phyloP scores from a whole-genome alignment of 2,888 invertebrate genomes.

The Oxytorus armatus region DNA sequence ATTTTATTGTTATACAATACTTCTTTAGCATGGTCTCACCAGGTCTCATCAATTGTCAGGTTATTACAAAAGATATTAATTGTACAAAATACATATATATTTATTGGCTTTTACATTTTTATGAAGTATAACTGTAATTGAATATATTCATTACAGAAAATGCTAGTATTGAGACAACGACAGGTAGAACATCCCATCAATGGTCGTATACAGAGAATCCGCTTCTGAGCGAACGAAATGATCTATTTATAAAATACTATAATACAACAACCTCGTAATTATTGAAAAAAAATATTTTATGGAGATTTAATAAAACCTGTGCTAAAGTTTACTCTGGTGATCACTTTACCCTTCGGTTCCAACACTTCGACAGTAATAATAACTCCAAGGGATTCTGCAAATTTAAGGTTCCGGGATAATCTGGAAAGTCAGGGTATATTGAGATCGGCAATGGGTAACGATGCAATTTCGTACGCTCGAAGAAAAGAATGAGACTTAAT shows the following conservation, averaged over 20 bases:
- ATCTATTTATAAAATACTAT: not conserved
- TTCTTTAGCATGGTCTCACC: not conserved
- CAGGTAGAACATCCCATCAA: not conserved
- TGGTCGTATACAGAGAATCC: slow-evolving; percentile 7
- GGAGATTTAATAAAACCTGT: not conserved
- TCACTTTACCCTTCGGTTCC: not conserved
- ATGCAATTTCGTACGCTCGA: too few relatives aligned
- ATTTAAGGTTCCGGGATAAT: too few relatives aligned
- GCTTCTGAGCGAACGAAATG: not conserved
- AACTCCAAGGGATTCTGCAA: too few relatives aligned
- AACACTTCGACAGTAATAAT: too few relatives aligned
- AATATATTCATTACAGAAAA: slow-evolving; percentile 14
- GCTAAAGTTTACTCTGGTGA: not conserved
- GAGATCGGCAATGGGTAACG: slow-evolving; percentile 8
- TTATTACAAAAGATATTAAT: slow-evolving; percentile 24
- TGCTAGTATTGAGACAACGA: not conserved
- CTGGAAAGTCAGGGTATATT: not conserved
- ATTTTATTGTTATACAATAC: not conserved
- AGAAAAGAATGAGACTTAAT: too few relatives aligned
- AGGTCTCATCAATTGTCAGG: slow-evolving; percentile 7
- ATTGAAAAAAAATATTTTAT: too few relatives aligned
- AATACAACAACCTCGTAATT: not conserved
- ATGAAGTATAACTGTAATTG: too few relatives aligned
- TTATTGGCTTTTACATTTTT: too few relatives aligned
- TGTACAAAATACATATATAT: too few relatives aligned